Evolutionary conservation across 64 coral and sea anemone species (phyloP), one percentile per base, ranked within the genome.

Genomic region (Pocillopora damicornis): DNA sequence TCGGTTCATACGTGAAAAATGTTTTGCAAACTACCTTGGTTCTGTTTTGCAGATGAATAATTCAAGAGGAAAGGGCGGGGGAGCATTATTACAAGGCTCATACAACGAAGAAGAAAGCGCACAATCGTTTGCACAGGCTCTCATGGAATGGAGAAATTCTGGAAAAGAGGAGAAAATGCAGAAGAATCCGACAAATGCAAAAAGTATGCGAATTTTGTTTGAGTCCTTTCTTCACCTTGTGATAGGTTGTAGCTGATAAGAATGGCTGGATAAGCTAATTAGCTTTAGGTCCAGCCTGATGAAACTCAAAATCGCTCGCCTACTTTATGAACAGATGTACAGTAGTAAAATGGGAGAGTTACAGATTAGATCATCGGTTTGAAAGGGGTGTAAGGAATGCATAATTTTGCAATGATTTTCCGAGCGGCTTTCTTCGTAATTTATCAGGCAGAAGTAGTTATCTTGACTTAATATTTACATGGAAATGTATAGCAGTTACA

Each of bases 91-190:
- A 71, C 77, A 83, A 20, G 97, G 97, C 6, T 90, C 82, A 13
- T 99, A 95, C 60, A 82, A 99, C 59, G 97, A 99, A 82, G 77
- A 99, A 35, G 97, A 95, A 86, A 99, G 97, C 87, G 88, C 97
- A 75, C 90, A 88, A 8, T 99, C 97, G 1, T 99, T 99, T 90
- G 93, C 90, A 22, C 60, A 99, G 16, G 97, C 93, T 18, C 77
- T 99, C 23, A 90, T 87, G 89, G 93, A 90, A 78, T 99, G 97
- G 97, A 95, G 97, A 51, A 89, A 86, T 37, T 22, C 59, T 42
- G 60, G 87, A 36, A 79, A 87, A 36, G 90, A 76, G 11, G 78
- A 91, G 4, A 98, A 91, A 63, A 63, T 79, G 9, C 89, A 90
- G 90, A 88, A 80, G 35, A 96, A 96, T 45, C 90, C 90, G 34